A percentile compares a stretch with the other conserved stretches of the same genome.
These are phyloP conservation scores for Acrocephalus scirpaceus DNA, from an alignment of 2,797 vertebrate species.

Conservation along the genomic window DNA sequence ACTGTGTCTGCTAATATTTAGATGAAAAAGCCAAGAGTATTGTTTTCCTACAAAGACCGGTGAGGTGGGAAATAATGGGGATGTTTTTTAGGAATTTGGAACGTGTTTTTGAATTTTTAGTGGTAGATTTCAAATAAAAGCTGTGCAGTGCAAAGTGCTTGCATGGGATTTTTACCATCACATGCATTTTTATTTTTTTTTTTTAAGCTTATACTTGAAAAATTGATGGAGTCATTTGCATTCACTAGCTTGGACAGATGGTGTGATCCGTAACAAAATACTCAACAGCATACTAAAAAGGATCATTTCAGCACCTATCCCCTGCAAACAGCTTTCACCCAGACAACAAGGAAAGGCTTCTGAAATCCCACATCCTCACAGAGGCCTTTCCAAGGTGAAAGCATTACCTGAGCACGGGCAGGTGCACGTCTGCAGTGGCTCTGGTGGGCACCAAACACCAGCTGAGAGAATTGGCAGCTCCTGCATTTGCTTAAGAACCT, in stretches of 20 bases:
- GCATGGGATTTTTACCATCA: background rate
- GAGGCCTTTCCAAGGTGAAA: background rate
- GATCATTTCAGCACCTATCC: constrained; percentile 20
- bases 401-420: background rate
- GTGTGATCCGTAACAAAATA: constrained; percentile 15
- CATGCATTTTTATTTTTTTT: background rate
- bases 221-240: constrained; percentile 39
- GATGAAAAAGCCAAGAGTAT: constrained; percentile 51
- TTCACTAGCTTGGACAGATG: constrained; percentile 30
- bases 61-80: constrained; percentile 15
- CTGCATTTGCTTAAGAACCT: background rate
- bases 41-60: constrained; percentile 49
- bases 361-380: background rate
- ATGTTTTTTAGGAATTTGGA: constrained; percentile 6
- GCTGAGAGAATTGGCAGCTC: background rate
- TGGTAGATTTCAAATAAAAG: background rate
- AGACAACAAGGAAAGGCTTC: background rate
- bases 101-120: background rate
- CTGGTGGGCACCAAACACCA: background rate
- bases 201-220: constrained; percentile 29
- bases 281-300: constrained; percentile 54
- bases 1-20: constrained; percentile 51
- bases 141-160: background rate
- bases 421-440: accelerated
- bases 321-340: background rate